phyloP scores from a whole-genome alignment of 2,888 invertebrate species.

The Asteroscopus sphinx region DNA sequence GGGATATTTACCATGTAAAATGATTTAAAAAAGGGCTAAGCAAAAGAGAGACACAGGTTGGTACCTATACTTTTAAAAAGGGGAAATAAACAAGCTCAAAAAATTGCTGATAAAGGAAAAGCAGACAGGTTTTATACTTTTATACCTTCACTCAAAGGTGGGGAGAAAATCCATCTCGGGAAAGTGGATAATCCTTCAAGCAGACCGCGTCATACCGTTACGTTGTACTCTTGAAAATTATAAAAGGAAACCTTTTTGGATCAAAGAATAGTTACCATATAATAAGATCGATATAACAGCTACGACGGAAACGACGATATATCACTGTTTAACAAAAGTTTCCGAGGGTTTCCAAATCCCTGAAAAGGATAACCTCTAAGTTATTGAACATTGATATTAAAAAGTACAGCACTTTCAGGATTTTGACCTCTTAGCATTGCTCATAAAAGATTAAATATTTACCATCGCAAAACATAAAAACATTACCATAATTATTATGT shows the following conservation, averaged over 20 bases:
- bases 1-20: too few species aligned
- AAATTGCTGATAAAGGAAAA: slow-evolving; percentile 45
- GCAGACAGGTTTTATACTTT: slow-evolving; percentile 63
- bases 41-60: too few species aligned
- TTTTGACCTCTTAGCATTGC: background rate
- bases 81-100: too few species aligned
- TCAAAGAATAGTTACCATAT: slow-evolving; percentile 58
- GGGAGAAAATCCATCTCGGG: slow-evolving; percentile 72
- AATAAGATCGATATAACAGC: slow-evolving; percentile 58
- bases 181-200: slow-evolving; percentile 79
- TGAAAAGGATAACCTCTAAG: slow-evolving; percentile 32
- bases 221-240: slow-evolving; percentile 65
- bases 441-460: too few species aligned
- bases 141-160: slow-evolving; percentile 58
- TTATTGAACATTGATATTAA: slow-evolving; percentile 22
- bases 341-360: slow-evolving; percentile 39
- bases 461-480: too few species aligned
- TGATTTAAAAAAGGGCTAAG: too few species aligned
- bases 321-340: slow-evolving; percentile 61
- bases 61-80: too few species aligned
- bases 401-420: slow-evolving; percentile 8
- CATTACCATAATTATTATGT: too few species aligned
- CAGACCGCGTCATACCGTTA: slow-evolving; percentile 66
- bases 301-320: slow-evolving; percentile 52
- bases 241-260: slow-evolving; percentile 54